These are phyloP conservation scores for Ptilorrhoa leucosticta DNA, from an alignment of 2,113 vertebrate species.

Conservation along the genomic window DNA sequence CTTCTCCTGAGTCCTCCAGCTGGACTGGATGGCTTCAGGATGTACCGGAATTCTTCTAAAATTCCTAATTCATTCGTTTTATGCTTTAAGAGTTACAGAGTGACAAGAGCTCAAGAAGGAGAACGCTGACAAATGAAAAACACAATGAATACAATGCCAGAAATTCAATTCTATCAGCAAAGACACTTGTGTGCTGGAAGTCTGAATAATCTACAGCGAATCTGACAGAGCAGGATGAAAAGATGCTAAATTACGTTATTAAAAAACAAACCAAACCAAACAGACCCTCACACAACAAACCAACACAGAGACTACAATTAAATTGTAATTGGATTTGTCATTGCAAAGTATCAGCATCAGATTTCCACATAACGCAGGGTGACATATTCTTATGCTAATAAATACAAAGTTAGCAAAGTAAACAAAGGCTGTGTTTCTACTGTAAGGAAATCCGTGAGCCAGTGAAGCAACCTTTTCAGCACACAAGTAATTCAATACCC, in stretches of 20 bases:
- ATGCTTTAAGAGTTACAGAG: neutral
- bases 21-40: neutral
- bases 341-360: conserved; percentile 55
- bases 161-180: conserved; percentile 7
- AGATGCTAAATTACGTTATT: neutral
- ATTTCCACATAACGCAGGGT: conserved; percentile 54
- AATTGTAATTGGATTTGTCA: conserved; percentile 54
- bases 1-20: neutral
- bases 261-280: neutral
- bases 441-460: conserved; percentile 68
- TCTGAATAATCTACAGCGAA: conserved; percentile 4
- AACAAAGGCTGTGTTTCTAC: conserved; percentile 66
- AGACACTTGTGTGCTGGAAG: neutral
- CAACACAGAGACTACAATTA: neutral
- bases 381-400: conserved; percentile 47
- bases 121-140: neutral
- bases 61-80: neutral
- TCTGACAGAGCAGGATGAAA: conserved; percentile 25
- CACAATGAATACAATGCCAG: neutral
- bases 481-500: conserved; percentile 70
- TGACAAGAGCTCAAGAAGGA: neutral
- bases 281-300: neutral
- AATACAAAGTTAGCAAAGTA: conserved; percentile 60
- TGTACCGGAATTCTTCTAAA: neutral
- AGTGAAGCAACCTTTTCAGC: conserved; percentile 70